phyloP scores from a whole-genome alignment of 2,888 invertebrate genomes.

The Gastrophysa polygoni region DNA sequence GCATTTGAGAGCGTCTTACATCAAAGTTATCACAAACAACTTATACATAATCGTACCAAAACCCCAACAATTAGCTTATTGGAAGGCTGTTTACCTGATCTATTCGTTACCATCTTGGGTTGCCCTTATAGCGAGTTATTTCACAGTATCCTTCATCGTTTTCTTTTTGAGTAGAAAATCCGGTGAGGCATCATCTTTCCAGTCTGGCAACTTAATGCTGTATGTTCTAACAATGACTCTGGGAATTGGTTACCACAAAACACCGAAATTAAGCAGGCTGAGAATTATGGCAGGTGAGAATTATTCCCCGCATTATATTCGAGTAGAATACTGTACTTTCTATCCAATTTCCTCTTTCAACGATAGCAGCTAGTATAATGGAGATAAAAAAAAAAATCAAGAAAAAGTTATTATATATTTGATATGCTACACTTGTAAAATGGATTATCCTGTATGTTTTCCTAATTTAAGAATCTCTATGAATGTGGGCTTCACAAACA shows the following conservation, averaged over 20 bases:
- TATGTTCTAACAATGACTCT: not conserved
- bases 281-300: constrained; percentile 16
- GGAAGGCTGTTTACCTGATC: constrained; percentile 7
- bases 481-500: too few species aligned
- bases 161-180: not conserved
- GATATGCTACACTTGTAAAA: too few species aligned
- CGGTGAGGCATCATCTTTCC: constrained; percentile 9
- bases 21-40: constrained; percentile 8
- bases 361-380: too few species aligned
- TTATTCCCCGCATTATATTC: not conserved
- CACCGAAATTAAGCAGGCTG: constrained; percentile 10
- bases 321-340: not conserved
- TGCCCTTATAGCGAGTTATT: not conserved
- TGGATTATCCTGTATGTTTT: too few species aligned
- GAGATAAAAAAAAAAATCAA: too few species aligned
- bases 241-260: constrained; percentile 8
- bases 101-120: constrained; percentile 13
- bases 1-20: constrained; percentile 1
- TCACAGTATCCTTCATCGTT: not conserved
- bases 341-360: too few species aligned
- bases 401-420: too few species aligned
- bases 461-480: too few species aligned
- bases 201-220: not conserved
- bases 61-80: constrained; percentile 15
- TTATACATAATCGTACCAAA: constrained; percentile 18